Base-by-base conservation (phyloP, 1,140 invertebrate species). In the Diorhabda carinulata region DNA sequence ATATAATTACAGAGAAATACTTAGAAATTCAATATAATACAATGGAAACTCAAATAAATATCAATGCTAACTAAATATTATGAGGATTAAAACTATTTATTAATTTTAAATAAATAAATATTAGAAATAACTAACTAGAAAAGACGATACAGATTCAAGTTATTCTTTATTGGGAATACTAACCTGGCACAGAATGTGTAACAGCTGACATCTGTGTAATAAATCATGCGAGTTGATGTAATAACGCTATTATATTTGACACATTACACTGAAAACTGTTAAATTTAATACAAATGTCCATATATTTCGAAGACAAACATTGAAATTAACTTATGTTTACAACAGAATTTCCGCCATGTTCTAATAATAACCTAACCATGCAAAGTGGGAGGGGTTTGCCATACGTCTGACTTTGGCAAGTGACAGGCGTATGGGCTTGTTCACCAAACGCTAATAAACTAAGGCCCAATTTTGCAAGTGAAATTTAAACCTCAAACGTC, bases 121-220 rank as follows among this genome's bases (percentile, higher is more conserved):
- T 25, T 25, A 25, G 25, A 25, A 25, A 25, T 25, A 25, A 25
- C 25, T 25, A 25, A 25, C 25, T 25, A 25, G 0, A 25, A 0
- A 25, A 25, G 25, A 25, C 25, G 0, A 25, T 25, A 25, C 25
- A 25, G 25, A 25, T 25, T 25, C 25, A 25, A 25, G 25, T 25
- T 25, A 25, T 25, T 25, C 25, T 25, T 25, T 25, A 25, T 25
- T 25, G 25, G 25, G 25, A 25, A 25, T 52, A 79, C 81, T 84
- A 84, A 87, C 86, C 86, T 86, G 85, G 82, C 80, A 86, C 84
- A 80, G 86, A 86, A 84, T 87, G 86, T 81, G 86, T 85, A 83
- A 87, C 84, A 79, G 86, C 84, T 77, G 86, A 87, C 86, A 87
- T 87, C 82, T 83, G 83, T 82, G 84, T 77, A 72, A 76, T 82